Evolutionary conservation across 2,888 invertebrate species (phyloP), one percentile per base, ranked within the genome.

Genomic region (Noctua fimbriata): DNA sequence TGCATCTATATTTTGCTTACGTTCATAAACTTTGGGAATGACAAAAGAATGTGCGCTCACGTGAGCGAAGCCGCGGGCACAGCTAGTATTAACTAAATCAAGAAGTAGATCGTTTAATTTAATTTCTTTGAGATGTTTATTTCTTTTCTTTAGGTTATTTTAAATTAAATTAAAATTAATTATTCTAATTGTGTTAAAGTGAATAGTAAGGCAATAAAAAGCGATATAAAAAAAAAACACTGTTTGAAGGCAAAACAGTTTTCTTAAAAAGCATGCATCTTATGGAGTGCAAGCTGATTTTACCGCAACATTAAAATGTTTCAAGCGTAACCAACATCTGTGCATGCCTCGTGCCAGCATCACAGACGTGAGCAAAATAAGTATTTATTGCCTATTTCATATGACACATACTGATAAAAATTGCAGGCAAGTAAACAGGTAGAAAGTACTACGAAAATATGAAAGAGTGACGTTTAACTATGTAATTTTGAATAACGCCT

Each of bases 361-460:
- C 52, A 76, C 24, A 47, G 36, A 80, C 79, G 84, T 86, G 84
- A 86, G 76, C 55, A 70, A 72, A 80, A 82, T 86, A 82, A 74
- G 24, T 69, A 83, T 79, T 70, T 82, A 67, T 73, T 74, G 32
- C 47, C 72, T 74, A 74, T 76, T 75, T 73, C 75, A 65, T 76
- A 66, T 18, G 36, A 74, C 67, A 65, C 21, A 44, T 66, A 36
- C 28, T 52, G n/a, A 78, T 58, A 55, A 73, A 78, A 67, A 71
- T 49, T 58, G 21, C 5, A 47, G 16, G 1, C 18, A 44, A 55
- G 18, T 65, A 21, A 44, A 21, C 14, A 52, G 28, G 28, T 32
- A 28, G 7, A 10, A 44, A 7, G 28, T 55, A 55, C 28, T 69
- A 32, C 32, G 9, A 58, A 70, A 69, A 52, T 21, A 21, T 52